phyloP scores from a whole-genome alignment of 2,797 vertebrate genomes.

The Tenualosa thibaudeaui region DNA sequence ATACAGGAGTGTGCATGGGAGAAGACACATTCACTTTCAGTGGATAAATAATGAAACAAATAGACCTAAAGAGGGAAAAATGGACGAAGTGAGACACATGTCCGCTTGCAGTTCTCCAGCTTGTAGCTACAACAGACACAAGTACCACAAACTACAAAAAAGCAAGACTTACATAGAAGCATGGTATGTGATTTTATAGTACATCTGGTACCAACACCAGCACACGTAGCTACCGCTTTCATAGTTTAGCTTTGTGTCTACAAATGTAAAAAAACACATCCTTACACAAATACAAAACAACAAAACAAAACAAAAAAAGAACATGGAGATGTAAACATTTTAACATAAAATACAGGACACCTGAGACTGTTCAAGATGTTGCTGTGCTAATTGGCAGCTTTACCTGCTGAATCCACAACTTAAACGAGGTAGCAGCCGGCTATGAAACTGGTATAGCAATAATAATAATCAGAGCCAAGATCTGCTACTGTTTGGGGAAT shows the following conservation, averaged over 20 bases:
- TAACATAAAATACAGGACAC: conserved; percentile 53
- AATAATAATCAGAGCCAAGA: background rate
- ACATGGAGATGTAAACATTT: conserved; percentile 69
- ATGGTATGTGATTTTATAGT: conserved; percentile 17
- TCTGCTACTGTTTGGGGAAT: background rate
- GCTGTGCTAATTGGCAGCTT: conserved; percentile 33
- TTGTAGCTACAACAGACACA: conserved; percentile 45
- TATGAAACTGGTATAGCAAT: background rate
- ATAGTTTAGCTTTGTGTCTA: conserved; percentile 64
- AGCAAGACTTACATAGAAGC: conserved; percentile 18
- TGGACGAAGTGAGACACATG: conserved; percentile 51
- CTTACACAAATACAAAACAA: background rate
- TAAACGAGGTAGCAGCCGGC: background rate
- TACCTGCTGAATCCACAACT: conserved; percentile 25
- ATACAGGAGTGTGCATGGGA: conserved; percentile 7
- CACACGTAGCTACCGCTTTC: conserved; percentile 64
- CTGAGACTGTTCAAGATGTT: conserved; percentile 58
- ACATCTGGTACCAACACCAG: background rate
- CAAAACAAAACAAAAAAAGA: conserved; percentile 23
- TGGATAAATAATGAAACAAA: conserved; percentile 29
- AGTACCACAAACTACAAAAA: background rate
- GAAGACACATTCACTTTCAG: background rate
- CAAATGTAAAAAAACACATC: background rate
- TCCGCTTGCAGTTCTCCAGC: conserved; percentile 64
- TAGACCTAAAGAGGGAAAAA: conserved; percentile 51